Evolutionary conservation across 2,797 vertebrate genomes (phyloP), one percentile per base, ranked within the genome.

Genomic region (Lithobates sylvaticus): DNA sequence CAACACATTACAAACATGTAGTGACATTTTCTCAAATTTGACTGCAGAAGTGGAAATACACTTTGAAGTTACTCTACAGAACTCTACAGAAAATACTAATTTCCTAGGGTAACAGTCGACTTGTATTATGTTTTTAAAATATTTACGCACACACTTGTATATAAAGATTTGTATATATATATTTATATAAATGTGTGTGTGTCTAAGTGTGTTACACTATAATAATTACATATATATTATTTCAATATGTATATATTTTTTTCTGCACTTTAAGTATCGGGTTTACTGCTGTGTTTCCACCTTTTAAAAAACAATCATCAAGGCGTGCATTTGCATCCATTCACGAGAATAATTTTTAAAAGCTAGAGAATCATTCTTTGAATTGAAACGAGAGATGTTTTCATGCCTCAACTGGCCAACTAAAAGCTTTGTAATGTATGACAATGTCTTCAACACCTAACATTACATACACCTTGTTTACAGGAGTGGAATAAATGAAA

Each of bases 351-450:
- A 78, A 44, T 50, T 73, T 87, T 74, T 34, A 44, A 78, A 84
- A 83, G 42, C 69, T 68, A 27, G 29, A 75, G 67, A 74, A 78
- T 86, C 61, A 83, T 70, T 65, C 68, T 79, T 78, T 58, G 36
- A 78, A 78, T 78, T 64, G 61, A 78, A 69, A 68, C 27, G 71
- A 74, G 84, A 78, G 77, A 87, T 87, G 58, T 79, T 79, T 83
- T 87, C 75, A 79, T 83, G 86, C 86, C 86, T 79, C 81, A 87
- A 83, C 76, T 87, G 81, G 81, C 76, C 86, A 74, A 83, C 76
- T 83, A 83, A 87, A 87, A 87, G 86, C 85, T 83, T 87, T 87
- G 86, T 83, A 87, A 87, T 84, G 76, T 87, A 84, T 87, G 86
- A 79, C 81, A 87, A 84, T 83, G 86, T 87, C 86, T 84, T 75